Evolutionary conservation across 2,888 invertebrate genomes (phyloP).

Genomic region (Diaperis boleti): DNA sequence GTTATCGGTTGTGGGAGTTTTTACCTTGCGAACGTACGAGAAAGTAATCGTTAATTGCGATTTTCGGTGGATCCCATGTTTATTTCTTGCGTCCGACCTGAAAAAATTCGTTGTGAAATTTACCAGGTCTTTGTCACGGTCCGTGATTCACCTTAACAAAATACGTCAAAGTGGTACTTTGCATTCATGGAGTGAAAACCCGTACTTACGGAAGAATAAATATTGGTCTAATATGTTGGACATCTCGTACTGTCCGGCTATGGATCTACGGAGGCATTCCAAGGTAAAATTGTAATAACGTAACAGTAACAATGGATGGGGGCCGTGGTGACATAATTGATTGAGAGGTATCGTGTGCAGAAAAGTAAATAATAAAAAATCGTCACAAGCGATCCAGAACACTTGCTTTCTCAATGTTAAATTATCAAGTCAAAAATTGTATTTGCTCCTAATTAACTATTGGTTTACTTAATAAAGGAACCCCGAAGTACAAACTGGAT

Average conservation of each 20-base stretch:
- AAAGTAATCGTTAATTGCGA: neutral
- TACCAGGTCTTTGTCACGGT: neutral
- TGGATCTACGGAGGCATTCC: neutral
- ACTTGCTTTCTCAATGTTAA: too few relatives aligned
- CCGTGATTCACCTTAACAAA: neutral
- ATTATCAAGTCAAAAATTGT: too few relatives aligned
- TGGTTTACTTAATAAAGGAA: too few relatives aligned
- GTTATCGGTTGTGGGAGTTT: neutral
- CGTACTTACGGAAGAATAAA: neutral
- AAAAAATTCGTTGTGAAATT: neutral
- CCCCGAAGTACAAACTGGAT: too few relatives aligned
- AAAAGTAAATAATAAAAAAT: too few relatives aligned
- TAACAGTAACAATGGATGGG: too few relatives aligned
- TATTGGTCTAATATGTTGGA: neutral
- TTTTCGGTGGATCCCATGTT: neutral
- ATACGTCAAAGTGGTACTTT: neutral
- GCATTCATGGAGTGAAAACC: neutral
- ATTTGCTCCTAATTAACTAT: too few relatives aligned
- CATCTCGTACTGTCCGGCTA: neutral
- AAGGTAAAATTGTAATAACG: too few relatives aligned
- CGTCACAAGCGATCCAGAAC: too few relatives aligned
- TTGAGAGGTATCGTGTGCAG: too few relatives aligned
- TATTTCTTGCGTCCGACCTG: neutral
- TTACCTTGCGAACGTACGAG: neutral
- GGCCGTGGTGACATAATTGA: too few relatives aligned